Conservation (phyloP, 2,113 vertebrate genomes). For the Crocuta crocuta region DNA sequence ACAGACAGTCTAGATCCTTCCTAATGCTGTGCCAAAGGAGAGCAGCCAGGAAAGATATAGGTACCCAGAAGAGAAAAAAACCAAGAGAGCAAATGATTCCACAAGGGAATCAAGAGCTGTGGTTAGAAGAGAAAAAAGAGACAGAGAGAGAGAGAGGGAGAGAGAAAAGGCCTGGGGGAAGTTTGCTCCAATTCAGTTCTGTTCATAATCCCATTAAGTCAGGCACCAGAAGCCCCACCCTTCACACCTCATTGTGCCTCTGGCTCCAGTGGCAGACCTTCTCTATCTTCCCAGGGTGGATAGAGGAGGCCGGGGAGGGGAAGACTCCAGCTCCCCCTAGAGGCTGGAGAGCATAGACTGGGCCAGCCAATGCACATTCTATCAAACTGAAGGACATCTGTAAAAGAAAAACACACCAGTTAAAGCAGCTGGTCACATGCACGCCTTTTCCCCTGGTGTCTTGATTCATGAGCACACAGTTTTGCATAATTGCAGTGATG, state of each 20-base stretch:
- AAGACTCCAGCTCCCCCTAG: slow-evolving; percentile 64
- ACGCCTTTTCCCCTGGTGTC: slow-evolving; percentile 54
- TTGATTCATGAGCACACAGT: slow-evolving; percentile 72
- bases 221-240: background rate
- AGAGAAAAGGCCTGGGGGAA: background rate
- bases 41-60: background rate
- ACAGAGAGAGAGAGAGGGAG: background rate
- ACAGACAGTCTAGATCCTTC: background rate
- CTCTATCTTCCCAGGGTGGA: background rate
- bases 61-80: background rate
- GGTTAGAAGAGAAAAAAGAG: background rate
- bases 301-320: background rate
- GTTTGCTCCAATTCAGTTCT: background rate
- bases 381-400: background rate
- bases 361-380: background rate
- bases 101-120: background rate
- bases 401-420: background rate
- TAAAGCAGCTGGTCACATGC: slow-evolving; percentile 48
- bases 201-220: background rate
- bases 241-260: background rate
- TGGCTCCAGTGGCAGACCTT: background rate
- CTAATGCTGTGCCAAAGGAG: background rate
- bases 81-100: background rate
- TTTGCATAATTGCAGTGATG: slow-evolving; percentile 75
- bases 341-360: background rate